Conservation (phyloP, 64 coral and sea anemone species). For the Acropora tenuis region DNA sequence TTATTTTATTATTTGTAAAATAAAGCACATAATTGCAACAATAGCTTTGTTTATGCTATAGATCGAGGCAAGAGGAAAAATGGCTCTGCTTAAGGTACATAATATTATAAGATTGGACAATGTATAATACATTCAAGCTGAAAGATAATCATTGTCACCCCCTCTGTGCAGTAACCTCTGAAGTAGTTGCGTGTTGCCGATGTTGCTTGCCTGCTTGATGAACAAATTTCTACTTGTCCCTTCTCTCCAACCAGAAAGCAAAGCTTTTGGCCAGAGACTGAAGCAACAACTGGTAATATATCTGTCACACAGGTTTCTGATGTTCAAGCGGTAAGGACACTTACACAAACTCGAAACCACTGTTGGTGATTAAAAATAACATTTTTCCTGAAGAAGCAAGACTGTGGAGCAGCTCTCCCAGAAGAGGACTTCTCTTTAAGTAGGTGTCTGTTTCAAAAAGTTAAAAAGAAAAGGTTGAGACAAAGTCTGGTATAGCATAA, state of each 20-base stretch:
- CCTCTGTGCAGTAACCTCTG: too few species aligned
- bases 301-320: not conserved
- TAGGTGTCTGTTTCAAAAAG: constrained; percentile 59
- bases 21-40: too few species aligned
- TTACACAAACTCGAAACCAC: constrained; percentile 94
- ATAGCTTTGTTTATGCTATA: too few species aligned
- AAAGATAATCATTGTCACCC: not conserved
- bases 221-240: not conserved
- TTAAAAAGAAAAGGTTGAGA: not conserved
- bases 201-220: too few species aligned
- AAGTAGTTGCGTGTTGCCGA: too few species aligned
- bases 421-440: constrained; percentile 74
- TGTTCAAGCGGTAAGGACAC: not conserved
- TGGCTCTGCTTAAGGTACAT: too few species aligned
- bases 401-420: constrained; percentile 79
- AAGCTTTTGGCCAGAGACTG: too few species aligned
- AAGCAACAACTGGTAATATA: too few species aligned
- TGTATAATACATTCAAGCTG: not conserved
- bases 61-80: too few species aligned
- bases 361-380: constrained; percentile 95
- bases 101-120: too few species aligned
- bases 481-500: too few species aligned
- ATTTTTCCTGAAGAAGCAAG: constrained; percentile 79
- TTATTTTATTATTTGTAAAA: too few species aligned
- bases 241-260: not conserved